phyloP scores from a whole-genome alignment of 2,888 invertebrate species.

The Didymodactylos carnosus region DNA sequence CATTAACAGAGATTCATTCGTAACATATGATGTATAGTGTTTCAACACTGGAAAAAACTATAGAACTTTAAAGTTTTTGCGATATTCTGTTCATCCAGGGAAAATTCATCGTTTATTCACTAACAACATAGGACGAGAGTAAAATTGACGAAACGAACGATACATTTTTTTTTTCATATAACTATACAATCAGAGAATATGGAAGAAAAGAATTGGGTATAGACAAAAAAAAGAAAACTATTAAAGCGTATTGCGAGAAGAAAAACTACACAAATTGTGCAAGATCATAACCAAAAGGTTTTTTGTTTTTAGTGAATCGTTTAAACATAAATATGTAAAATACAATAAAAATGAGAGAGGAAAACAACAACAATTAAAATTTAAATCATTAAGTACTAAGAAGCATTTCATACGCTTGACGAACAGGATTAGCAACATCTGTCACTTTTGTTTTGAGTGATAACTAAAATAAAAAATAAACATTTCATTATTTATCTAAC shows the following conservation, averaged over 20 bases:
- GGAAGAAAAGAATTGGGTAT: no score
- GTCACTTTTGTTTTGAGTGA: slow-evolving; percentile 11
- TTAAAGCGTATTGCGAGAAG: not conserved
- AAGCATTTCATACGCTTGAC: slow-evolving; percentile 11
- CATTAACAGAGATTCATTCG: no score
- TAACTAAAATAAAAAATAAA: not conserved
- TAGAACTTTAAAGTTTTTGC: no score
- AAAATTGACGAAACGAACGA: no score
- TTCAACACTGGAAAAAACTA: no score
- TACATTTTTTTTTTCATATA: no score
- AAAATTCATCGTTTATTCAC: no score
- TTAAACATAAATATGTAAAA: not conserved
- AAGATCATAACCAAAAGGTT: not conserved
- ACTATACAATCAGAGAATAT: no score
- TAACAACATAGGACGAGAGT: no score
- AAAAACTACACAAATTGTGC: not conserved
- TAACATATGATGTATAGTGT: no score
- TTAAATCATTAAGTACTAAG: not conserved
- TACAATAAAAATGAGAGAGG: not conserved
- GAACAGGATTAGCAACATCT: slow-evolving; percentile 6
- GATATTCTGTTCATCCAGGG: no score
- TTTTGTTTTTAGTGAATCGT: no score
- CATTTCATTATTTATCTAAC: not conserved
- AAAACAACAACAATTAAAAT: not conserved
- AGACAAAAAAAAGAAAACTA: not conserved